These are phyloP conservation scores for Trissolcus basalis DNA, from an alignment of 1,140 invertebrate species.

Conservation along the genomic window DNA sequence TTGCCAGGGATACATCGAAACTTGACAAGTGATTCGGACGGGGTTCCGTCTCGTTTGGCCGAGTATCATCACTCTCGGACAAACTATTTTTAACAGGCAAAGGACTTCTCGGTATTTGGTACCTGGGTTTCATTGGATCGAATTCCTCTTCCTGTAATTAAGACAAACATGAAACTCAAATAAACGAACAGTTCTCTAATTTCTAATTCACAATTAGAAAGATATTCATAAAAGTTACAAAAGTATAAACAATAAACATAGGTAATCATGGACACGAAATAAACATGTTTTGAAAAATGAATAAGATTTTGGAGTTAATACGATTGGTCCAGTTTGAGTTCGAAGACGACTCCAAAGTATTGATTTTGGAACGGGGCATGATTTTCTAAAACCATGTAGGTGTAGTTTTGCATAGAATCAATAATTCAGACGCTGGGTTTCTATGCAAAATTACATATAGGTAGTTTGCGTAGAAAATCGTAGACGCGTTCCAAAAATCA, in stretches of 20 bases:
- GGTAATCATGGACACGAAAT: no score
- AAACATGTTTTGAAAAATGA: no score
- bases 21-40: conserved; percentile 13
- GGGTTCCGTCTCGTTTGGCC: conserved; percentile 17
- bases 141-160: conserved; percentile 44
- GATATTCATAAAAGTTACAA: no score
- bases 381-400: conserved; percentile 51
- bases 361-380: conserved; percentile 27
- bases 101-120: conserved; percentile 33
- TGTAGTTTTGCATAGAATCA: conserved; percentile 58
- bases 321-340: no score
- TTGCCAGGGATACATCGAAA: conserved; percentile 33
- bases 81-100: conserved; percentile 20
- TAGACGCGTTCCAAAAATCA: conserved; percentile 57
- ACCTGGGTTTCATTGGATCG: conserved; percentile 42
- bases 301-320: no score
- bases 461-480: conserved; percentile 57
- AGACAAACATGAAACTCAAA: not conserved
- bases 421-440: conserved; percentile 52
- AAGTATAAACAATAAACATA: no score
- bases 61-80: conserved; percentile 6
- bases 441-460: conserved; percentile 58
- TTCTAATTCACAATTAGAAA: no score
- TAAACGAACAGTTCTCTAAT: not conserved
- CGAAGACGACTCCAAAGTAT: conserved; percentile 15